Base-by-base conservation (phyloP, 1,140 invertebrate species). In the Palaemon carinicauda region DNA sequence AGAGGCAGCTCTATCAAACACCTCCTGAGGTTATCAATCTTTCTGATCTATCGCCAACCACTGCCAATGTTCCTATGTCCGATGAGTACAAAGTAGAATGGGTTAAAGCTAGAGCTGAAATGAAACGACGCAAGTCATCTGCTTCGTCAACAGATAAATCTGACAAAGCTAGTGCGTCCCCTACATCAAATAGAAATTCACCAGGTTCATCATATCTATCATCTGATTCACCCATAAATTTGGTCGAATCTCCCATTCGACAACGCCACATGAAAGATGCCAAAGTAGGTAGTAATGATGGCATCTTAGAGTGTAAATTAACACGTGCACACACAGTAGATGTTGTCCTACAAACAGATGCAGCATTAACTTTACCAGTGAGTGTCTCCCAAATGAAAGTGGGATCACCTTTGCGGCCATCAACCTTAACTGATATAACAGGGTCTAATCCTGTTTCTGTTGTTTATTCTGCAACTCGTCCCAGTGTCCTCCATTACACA, bases 61-160 rank as follows among this genome's bases (percentile, higher is more conserved):
- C 81, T n/a, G 73, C 31, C 29, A 75, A 83, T 83, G 81, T 83
- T n/a, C 81, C 81, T 21, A 50, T 83, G 71, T 83, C 81, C 29
- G 81, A 83, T 56, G 81, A 83, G 52, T 83, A 75, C 52, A 83
- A 83, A 83, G 81, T 83, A 33, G 71, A 83, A 77, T 77, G 71
- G 52, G 81, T 56, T 1, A 83, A 53, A 60, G 81, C 81, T 27
- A 83, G 75, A 60, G 81, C 81, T 29, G 81, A 83, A 54, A 41
- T 83, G 3, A 83, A 29, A 33, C 17, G 65, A 7, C 71, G 53
- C 1, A 54, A 75, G 53, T 33, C 33, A n/a, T 83, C 52, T 4
- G 29, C 53, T 14, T 52, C 52, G 29, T 21, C 53, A 41, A 15
- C 29, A 24, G 12, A 41, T 75, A 27, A 60, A 21, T 9, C 17